These are phyloP conservation scores for Osmerus mordax DNA, from an alignment of 2,113 vertebrate genomes.

Conservation along the genomic window DNA sequence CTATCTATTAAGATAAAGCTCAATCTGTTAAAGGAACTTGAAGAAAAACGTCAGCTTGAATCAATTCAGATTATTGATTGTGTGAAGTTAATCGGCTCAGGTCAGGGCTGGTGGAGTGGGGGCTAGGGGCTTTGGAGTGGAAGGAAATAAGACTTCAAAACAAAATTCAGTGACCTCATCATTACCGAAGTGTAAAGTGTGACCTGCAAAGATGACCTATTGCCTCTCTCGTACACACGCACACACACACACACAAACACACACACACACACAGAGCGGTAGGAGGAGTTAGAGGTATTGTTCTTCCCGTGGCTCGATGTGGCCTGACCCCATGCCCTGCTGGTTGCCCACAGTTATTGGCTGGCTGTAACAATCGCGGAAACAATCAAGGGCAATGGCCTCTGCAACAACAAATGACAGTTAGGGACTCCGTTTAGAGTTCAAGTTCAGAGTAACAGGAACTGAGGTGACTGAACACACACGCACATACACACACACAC, in stretches of 20 bases:
- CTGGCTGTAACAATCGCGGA: slow-evolving; percentile 36
- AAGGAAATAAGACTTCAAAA: slow-evolving; percentile 31
- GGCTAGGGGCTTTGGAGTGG: slow-evolving; percentile 7
- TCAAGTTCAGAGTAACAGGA: slow-evolving; percentile 20
- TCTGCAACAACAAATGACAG: slow-evolving; percentile 15
- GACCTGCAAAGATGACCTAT: slow-evolving; percentile 41
- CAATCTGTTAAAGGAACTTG: no score
- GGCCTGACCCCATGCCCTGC: slow-evolving; percentile 67
- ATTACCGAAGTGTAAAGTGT: slow-evolving; percentile 33
- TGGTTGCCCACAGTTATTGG: slow-evolving; percentile 56
- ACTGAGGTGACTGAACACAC: not conserved
- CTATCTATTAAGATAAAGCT: no score
- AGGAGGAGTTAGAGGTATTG: slow-evolving; percentile 56
- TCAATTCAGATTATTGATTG: no score
- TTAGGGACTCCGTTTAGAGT: slow-evolving; percentile 2
- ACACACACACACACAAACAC: slow-evolving; percentile 29
- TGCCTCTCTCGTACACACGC: slow-evolving; percentile 21
- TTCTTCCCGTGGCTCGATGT: slow-evolving; percentile 62
- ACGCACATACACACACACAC: not conserved
- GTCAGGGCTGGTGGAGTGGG: not conserved
- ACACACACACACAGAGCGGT: slow-evolving; percentile 23
- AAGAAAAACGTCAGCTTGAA: no score
- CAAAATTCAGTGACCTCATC: slow-evolving; percentile 35
- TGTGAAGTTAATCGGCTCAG: no score
- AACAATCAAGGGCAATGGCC: slow-evolving; percentile 39